Base-by-base conservation (phyloP, 2,113 vertebrate genomes). In the Scomber colias region DNA sequence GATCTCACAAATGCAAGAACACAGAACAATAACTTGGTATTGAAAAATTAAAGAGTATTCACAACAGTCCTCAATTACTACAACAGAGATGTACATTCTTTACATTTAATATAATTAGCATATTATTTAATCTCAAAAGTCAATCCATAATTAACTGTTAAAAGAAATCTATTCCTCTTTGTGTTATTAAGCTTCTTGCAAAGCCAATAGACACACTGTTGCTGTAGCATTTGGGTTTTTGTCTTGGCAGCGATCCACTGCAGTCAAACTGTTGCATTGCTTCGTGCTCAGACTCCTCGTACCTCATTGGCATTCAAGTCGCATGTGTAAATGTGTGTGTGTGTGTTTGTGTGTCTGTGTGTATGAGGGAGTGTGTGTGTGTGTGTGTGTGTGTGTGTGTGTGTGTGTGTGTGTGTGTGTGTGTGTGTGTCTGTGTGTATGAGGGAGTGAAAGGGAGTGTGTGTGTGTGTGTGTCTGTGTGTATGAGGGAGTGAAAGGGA, bases 241-340 rank as follows among this genome's bases (percentile, higher is more conserved):
- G 61, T 83, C 71, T 76, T 83, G 84, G 81, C 86, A 84, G 78
- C 17, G 9, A 82, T 88, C 83, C 90, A 88, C 90, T 93, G 91
- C 92, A 90, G 92, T 93, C 90, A 84, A 92, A 91, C 90, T 93
- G 90, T 93, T 92, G 92, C 92, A 92, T 90, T 92, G 88, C 86
- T 91, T 82, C 89, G 84, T 92, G 91, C 90, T 88, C 82, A 84
- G 89, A 92, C 82, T 91, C 51, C 77, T 46, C 16, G 17, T 11
- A 48, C 69, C 86, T 93, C 83, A 91, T 94, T 92, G 87, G 89
- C 85, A 93, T 87, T 89, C 86, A 9, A 65, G 50, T 48, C 30
- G 77, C 70, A 83, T 78, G 54, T 75, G 68, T 66, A 51, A 46
- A 27, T 62, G 76, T 77, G 80, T 84, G 54, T 75, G 85, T 66